Conservation (phyloP, 2,888 invertebrate species). For the Synergus laeviventris region DNA sequence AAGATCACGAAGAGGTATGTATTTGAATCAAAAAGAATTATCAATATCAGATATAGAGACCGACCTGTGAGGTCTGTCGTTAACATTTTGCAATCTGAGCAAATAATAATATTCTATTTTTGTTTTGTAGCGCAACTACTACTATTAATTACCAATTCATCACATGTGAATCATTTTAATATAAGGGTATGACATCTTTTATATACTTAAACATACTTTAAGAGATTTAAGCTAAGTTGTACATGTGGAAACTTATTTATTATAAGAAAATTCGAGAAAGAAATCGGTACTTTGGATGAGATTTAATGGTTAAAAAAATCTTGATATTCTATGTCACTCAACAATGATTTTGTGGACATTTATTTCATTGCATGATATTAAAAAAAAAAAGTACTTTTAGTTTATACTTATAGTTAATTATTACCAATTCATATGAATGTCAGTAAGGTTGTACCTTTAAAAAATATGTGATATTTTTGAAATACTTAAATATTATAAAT, state of each 20-base stretch:
- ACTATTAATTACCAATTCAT: background rate
- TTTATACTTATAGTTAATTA: background rate
- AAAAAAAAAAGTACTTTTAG: background rate
- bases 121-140: constrained; percentile 11
- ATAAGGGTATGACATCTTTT: background rate
- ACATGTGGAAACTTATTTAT: background rate
- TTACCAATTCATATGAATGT: background rate
- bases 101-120: constrained; percentile 11
- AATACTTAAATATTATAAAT: no score
- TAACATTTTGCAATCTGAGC: no score
- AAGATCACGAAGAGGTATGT: constrained; percentile 58
- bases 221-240: background rate
- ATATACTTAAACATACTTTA: background rate
- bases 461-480: background rate
- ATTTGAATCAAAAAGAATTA: no score
- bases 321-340: background rate
- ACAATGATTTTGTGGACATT: background rate
- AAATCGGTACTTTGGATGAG: background rate
- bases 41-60: no score
- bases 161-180: background rate
- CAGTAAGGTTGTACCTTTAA: background rate
- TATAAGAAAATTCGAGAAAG: background rate
- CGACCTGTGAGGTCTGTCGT: no score
- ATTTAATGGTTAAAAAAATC: background rate
- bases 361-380: background rate